Evolutionary conservation across 2,888 invertebrate genomes (phyloP), one percentile per base, ranked within the genome.

Genomic region (Callosobruchus maculatus): DNA sequence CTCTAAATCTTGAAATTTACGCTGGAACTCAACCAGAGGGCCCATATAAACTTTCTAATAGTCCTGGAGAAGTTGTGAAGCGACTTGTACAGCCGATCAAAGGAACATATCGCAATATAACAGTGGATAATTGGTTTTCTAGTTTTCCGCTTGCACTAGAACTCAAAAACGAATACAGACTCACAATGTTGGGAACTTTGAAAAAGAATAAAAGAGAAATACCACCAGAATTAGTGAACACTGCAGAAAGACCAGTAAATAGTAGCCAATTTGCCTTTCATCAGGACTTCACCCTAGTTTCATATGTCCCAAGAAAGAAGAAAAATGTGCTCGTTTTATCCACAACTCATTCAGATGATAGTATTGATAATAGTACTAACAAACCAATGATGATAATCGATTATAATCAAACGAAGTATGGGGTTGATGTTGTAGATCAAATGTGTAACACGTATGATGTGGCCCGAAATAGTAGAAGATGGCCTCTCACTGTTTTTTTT

Each of bases 281-380:
- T 70, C 22, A 71, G 70, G 72, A 72, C 21, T n/a, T 0, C 5
- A 72, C 72, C 20, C 22, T 72, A 20, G 72, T 72, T 20, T 72
- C 68, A 72, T 72, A 72, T 70, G 21, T 72, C 7, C 72, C 72
- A 20, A 72, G 70, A 70, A 70, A 72, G 20, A 72, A 72, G 70
- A 72, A 71, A 67, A 71, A 71, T 21, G 71, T 71, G 13, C 31
- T 71, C 3, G 7, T 72, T 20, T 9, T 68, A 9, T 72, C 69
- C 67, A 72, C 20, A 13, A 70, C 70, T 68, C 72, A 72, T 68
- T 26, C 5, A n/a, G 22, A 69, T 70, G 72, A 72, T 26, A 22
- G 70, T 4, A 3, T 72, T 18, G 72, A 69, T 49, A n/a, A 2
- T 5, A 21, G 7, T 68, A 9, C 68, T 5, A 13, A 13, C 30